These are phyloP conservation scores for Cephus pulcher DNA, from an alignment of 2,888 invertebrate species.

Conservation along the genomic window DNA sequence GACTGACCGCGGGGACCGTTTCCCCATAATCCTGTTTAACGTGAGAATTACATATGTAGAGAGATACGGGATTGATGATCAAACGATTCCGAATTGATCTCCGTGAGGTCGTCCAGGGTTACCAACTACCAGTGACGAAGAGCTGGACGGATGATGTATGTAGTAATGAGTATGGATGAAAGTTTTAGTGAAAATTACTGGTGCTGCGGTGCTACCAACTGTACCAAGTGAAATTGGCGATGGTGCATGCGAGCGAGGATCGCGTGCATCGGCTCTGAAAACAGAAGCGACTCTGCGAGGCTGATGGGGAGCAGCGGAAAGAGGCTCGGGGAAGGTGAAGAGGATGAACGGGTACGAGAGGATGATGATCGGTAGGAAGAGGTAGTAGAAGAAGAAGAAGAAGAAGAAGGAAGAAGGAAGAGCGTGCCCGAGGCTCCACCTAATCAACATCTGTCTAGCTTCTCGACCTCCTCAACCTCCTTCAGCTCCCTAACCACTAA, in stretches of 20 bases:
- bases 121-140: not conserved
- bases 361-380: slow-evolving; percentile 21
- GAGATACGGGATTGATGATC: not conserved
- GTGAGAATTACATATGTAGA: not conserved
- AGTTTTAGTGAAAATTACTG: not conserved
- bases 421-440: slow-evolving; percentile 45
- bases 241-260: slow-evolving; percentile 43
- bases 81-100: not conserved
- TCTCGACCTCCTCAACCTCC: slow-evolving; percentile 36
- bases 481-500: not conserved
- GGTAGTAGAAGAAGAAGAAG: slow-evolving; percentile 30
- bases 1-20: not conserved
- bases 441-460: slow-evolving; percentile 61
- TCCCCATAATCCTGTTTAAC: not conserved
- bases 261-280: slow-evolving; percentile 57
- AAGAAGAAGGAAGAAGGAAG: slow-evolving; percentile 28
- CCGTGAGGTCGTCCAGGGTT: not conserved
- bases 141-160: not conserved
- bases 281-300: slow-evolving; percentile 58
- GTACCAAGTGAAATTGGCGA: not conserved
- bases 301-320: slow-evolving; percentile 42
- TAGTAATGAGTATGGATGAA: not conserved
- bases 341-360: slow-evolving; percentile 23
- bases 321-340: slow-evolving; percentile 30
- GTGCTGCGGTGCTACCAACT: not conserved